Evolutionary conservation across 2,113 vertebrate genomes (phyloP).

Genomic region (Semicossyphus pulcher): DNA sequence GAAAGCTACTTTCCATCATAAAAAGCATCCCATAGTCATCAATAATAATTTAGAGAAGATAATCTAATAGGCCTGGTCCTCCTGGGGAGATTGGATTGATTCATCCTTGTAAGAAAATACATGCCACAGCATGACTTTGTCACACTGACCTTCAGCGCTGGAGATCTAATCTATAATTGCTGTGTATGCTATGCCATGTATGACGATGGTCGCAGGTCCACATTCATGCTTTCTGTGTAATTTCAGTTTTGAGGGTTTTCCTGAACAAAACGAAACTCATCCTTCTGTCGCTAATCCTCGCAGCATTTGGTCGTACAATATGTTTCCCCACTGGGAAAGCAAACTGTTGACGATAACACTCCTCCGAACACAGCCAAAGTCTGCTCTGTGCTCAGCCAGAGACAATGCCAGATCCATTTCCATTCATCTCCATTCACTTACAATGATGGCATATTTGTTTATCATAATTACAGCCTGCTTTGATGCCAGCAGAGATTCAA

Average conservation of each 20-base stretch:
- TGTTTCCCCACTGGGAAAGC: slow-evolving; percentile 63
- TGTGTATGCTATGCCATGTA: slow-evolving; percentile 1
- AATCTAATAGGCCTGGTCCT: slow-evolving; percentile 10
- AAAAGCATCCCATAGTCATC: slow-evolving; percentile 27
- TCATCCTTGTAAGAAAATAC: slow-evolving; percentile 45
- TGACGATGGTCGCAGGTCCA: not conserved
- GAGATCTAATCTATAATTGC: slow-evolving; percentile 26
- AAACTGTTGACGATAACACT: slow-evolving; percentile 56
- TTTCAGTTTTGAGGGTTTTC: not conserved
- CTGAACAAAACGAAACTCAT: slow-evolving; percentile 11
- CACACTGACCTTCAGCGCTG: slow-evolving; percentile 38
- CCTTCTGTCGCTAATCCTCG: slow-evolving; percentile 16
- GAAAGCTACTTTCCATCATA: slow-evolving; percentile 11
- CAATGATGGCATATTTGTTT: slow-evolving; percentile 47
- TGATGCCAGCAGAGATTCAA: slow-evolving; percentile 24
- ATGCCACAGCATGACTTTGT: slow-evolving; percentile 14
- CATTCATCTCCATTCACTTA: slow-evolving; percentile 41
- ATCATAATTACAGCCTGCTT: slow-evolving; percentile 38
- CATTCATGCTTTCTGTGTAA: not conserved
- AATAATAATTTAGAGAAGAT: slow-evolving; percentile 21
- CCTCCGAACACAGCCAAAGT: slow-evolving; percentile 51
- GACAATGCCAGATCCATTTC: slow-evolving; percentile 42
- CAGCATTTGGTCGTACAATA: slow-evolving; percentile 63
- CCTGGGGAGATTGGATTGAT: slow-evolving; percentile 31
- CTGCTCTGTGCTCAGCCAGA: slow-evolving; percentile 42